phyloP scores from a whole-genome alignment of 2,797 vertebrate genomes.

The Eulemur albifrons region DNA sequence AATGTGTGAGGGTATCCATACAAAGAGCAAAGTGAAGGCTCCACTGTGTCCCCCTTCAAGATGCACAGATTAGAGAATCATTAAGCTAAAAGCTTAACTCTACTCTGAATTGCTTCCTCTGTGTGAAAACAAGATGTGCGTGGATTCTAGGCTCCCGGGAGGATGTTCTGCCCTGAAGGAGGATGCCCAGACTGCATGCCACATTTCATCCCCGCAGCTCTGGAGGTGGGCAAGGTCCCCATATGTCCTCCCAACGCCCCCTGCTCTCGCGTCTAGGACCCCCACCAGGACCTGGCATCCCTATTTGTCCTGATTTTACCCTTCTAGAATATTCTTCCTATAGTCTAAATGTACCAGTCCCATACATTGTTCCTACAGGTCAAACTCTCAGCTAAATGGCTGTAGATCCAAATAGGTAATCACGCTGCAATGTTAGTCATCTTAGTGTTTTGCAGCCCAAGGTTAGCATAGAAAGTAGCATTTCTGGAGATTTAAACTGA shows the following conservation, averaged over 20 bases:
- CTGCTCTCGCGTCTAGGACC: neutral
- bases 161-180: neutral
- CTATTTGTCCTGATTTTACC: neutral
- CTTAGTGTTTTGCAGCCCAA: neutral
- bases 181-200: neutral
- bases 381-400: neutral
- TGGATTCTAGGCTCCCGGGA: neutral
- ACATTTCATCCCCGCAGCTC: neutral
- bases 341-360: neutral
- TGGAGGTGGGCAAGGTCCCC: neutral
- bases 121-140: slow-evolving; percentile 53
- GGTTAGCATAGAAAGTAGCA: neutral
- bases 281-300: neutral
- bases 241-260: neutral
- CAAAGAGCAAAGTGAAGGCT: slow-evolving; percentile 31
- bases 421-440: neutral
- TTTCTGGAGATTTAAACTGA: slow-evolving; percentile 14
- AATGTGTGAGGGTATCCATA: neutral
- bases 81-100: slow-evolving; percentile 68
- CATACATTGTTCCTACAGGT: neutral
- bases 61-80: neutral
- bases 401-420: neutral
- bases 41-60: slow-evolving; percentile 37
- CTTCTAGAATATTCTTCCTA: neutral
- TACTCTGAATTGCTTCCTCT: slow-evolving; percentile 52